These are phyloP conservation scores for Stegophylla sp. DNA, from an alignment of 2,888 invertebrate genomes.

Conservation along the genomic window DNA sequence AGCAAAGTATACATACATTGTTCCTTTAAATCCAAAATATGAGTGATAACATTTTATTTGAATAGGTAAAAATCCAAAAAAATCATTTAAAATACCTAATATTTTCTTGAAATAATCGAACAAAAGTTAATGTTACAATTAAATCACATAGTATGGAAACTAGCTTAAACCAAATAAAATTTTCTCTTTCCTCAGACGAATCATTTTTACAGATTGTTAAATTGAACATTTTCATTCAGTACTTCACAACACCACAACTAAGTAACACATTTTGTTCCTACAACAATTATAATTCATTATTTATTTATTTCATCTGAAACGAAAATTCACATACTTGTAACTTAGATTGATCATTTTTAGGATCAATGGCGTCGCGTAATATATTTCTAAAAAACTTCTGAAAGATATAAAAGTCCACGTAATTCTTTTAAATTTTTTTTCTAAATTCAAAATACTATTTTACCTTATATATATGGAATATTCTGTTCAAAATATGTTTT, in stretches of 20 bases:
- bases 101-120: constrained; percentile 70
- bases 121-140: constrained; percentile 70
- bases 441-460: constrained; percentile 64
- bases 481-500: constrained; percentile 73
- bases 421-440: constrained; percentile 72
- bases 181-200: constrained; percentile 71
- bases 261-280: constrained; percentile 68
- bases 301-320: not conserved
- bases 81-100: constrained; percentile 67
- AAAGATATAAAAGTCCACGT: constrained; percentile 75
- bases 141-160: constrained; percentile 76
- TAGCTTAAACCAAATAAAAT: constrained; percentile 75
- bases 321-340: not conserved
- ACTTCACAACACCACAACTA: constrained; percentile 80
- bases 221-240: constrained; percentile 80
- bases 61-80: not conserved
- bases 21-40: too few species aligned
- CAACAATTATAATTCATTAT: constrained; percentile 13
- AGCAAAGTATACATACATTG: too few species aligned
- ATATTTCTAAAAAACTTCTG: constrained; percentile 75
- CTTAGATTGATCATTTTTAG: constrained; percentile 17
- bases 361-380: constrained; percentile 39
- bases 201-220: constrained; percentile 66
- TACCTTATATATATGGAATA: constrained; percentile 70
- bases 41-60: too few species aligned